Evolutionary conservation across 23 tunicate species (phyloP), one percentile per base, ranked within the genome.

Genomic region (Diplosoma virens): DNA sequence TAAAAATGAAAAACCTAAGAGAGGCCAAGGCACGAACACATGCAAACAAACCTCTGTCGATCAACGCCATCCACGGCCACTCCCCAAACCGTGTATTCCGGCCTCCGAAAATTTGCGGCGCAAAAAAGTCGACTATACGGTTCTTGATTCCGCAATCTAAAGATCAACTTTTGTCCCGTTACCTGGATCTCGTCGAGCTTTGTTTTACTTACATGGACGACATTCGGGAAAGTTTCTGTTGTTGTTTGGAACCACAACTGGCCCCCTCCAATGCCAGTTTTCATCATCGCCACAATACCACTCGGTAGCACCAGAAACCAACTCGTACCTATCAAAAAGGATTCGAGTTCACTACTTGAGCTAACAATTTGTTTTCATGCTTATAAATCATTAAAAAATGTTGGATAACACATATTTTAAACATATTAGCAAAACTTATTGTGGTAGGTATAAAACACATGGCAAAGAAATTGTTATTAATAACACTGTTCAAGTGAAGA

Each of bases 31-130:
- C n/a, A n/a, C n/a, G n/a, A n/a, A n/a, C n/a, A n/a, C n/a, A 45
- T 45, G 14, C 11, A 45, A 45, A 45, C 14, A 41, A 29, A 79
- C 87, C 67, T 3, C 72, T n/a, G 33, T 79, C 84, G 30, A 86
- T 32, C 25, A 78, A 76, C 9, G 84, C 92, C 75, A 78, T 86
- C 92, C 92, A 86, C 2, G 92, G 92, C 92, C 92, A 86, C 72
- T 86, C 92, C 36, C 80, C 84, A 34, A 59, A 22, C 63, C 66
- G 58, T 35, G 92, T 75, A 4, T 22, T 25, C 48, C 76, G 72
- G 20, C 84, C 92, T 31, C 92, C 71, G 1, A 71, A 41, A 32
- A 79, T 71, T 25, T 37, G 80, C 16, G 37, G 24, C 16, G 22
- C 58, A 14, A 73, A 31, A 53, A 64, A 45, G 7, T 34, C 70